Evolutionary conservation across 2,888 invertebrate genomes (phyloP).

Genomic region (Cephus sareptanus): DNA sequence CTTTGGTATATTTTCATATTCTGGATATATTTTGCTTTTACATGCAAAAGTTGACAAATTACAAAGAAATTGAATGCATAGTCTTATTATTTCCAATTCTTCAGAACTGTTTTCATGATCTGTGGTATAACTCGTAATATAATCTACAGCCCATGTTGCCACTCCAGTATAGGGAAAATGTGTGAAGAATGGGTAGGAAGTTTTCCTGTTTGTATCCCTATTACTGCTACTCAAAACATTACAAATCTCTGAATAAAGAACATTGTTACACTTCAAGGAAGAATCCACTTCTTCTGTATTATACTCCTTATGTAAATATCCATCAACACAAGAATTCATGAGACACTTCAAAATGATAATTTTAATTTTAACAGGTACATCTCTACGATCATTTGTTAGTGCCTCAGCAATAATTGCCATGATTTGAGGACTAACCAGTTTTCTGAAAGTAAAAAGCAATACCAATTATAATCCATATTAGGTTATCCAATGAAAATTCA

Average conservation of each 20-base stretch:
- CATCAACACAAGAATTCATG: slow-evolving; percentile 53
- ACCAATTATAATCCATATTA: not conserved
- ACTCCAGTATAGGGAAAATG: slow-evolving; percentile 53
- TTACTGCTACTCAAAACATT: slow-evolving; percentile 5
- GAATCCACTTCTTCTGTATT: slow-evolving; percentile 19
- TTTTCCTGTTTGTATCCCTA: slow-evolving; percentile 5
- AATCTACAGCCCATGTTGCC: slow-evolving; percentile 41
- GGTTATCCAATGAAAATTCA: not conserved
- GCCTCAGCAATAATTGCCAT: slow-evolving; percentile 49
- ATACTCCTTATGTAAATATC: slow-evolving; percentile 40
- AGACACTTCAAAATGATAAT: slow-evolving; percentile 53
- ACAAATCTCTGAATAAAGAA: slow-evolving; percentile 30
- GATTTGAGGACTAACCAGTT: slow-evolving; percentile 32
- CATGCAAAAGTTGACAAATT: slow-evolving; percentile 53
- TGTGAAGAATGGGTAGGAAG: slow-evolving; percentile 32
- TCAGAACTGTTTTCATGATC: slow-evolving; percentile 21
- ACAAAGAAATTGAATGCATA: slow-evolving; percentile 55
- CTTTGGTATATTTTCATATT: slow-evolving; percentile 28
- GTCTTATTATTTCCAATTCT: slow-evolving; percentile 44
- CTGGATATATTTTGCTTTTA: slow-evolving; percentile 22
- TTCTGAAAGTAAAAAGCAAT: slow-evolving; percentile 32
- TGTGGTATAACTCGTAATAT: slow-evolving; percentile 28
- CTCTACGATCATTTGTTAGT: slow-evolving; percentile 30
- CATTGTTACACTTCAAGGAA: slow-evolving; percentile 11
- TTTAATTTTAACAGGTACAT: slow-evolving; percentile 38